phyloP scores from a whole-genome alignment of 2,888 invertebrate species.

The Temnothorax unifasciatus region DNA sequence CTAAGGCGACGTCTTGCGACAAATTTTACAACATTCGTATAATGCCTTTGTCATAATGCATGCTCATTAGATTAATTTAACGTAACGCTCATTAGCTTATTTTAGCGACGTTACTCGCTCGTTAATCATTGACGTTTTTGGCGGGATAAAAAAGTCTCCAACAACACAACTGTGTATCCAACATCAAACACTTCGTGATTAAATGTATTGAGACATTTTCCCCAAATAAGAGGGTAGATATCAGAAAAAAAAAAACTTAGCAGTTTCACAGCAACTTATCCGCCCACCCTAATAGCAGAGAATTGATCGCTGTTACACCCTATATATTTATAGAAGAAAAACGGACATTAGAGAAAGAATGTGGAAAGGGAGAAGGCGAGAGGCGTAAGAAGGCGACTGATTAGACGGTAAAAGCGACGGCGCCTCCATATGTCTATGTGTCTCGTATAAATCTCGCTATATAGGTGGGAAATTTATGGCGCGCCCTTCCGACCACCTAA shows the following conservation, averaged over 20 bases:
- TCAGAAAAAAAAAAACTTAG: background rate
- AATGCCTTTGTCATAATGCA: slow-evolving; percentile 7
- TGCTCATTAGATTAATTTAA: slow-evolving; percentile 45
- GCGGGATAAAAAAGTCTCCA: background rate
- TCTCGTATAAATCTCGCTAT: slow-evolving; percentile 73
- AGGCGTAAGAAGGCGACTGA: slow-evolving; percentile 66
- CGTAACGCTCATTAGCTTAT: slow-evolving; percentile 33
- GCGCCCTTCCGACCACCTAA: slow-evolving; percentile 73
- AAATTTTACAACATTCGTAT: slow-evolving; percentile 33
- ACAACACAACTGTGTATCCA: background rate
- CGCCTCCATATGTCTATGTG: slow-evolving; percentile 54
- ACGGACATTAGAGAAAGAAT: background rate
- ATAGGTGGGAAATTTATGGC: slow-evolving; percentile 70
- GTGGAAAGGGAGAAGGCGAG: slow-evolving; percentile 22
- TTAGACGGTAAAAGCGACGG: slow-evolving; percentile 70
- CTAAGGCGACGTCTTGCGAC: slow-evolving; percentile 9
- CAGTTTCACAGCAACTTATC: slow-evolving; percentile 8
- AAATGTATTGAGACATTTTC: background rate
- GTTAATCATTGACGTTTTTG: slow-evolving; percentile 29
- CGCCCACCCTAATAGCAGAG: slow-evolving; percentile 8
- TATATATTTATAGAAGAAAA: background rate
- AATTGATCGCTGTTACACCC: background rate
- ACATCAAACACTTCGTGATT: background rate
- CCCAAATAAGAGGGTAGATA: background rate
- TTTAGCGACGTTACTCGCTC: slow-evolving; percentile 1